Percentiles rank a stretch among this genome's conserved stretches.
Conservation (phyloP, 2,797 vertebrate genomes). For the Cetoscarus ocellatus region DNA sequence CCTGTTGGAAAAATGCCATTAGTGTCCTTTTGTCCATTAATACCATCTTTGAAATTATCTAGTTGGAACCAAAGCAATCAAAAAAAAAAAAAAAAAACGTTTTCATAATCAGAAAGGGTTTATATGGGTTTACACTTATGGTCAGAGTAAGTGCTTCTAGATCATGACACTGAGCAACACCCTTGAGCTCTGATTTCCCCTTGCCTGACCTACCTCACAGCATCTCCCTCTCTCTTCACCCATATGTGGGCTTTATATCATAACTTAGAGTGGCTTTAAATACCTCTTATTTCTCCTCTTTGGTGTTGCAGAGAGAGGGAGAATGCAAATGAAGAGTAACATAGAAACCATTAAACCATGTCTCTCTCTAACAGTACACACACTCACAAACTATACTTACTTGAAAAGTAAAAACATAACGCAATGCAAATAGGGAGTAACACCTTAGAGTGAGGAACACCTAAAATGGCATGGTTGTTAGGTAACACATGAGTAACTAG, state of each 20-base stretch:
- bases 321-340: constrained; percentile 15
- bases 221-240: constrained; percentile 58
- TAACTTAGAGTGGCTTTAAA: constrained; percentile 28
- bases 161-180: background rate
- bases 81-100: constrained; percentile 11
- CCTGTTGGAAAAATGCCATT: constrained; percentile 6
- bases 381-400: constrained; percentile 40
- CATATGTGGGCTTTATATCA: constrained; percentile 39
- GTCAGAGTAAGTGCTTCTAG: constrained; percentile 5
- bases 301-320: constrained; percentile 74
- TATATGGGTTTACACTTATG: background rate
- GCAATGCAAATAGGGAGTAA: constrained; percentile 28
- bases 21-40: constrained; percentile 26
- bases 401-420: constrained; percentile 49
- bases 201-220: constrained; percentile 35
- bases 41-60: constrained; percentile 19
- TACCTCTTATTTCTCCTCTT: constrained; percentile 67
- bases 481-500: no score
- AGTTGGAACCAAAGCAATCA: background rate
- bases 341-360: constrained; percentile 29
- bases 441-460: no score
- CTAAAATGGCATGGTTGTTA: no score
- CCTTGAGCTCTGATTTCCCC: constrained; percentile 61
- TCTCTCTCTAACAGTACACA: constrained; percentile 36
- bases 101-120: background rate